Conservation (phyloP, 2,797 vertebrate genomes). For the Pantherophis vulpinus region DNA sequence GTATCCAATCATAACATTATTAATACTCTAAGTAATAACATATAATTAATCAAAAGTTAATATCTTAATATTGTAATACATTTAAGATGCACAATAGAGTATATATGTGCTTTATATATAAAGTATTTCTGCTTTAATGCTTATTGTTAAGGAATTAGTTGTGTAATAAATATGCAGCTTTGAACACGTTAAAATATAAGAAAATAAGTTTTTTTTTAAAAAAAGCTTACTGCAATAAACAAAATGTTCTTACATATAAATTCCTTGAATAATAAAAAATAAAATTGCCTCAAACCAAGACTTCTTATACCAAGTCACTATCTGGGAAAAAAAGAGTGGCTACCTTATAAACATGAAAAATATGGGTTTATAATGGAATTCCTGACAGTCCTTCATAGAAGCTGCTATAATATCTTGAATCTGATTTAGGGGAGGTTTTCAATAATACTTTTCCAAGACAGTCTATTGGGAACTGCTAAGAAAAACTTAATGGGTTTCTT, state of each 20-base stretch:
- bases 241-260: conserved; percentile 52
- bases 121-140: neutral
- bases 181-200: conserved; percentile 28
- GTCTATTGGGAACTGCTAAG: conserved; percentile 44
- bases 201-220: conserved; percentile 20
- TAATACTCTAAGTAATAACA: neutral
- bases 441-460: conserved; percentile 67
- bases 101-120: conserved; percentile 7
- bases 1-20: neutral
- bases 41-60: conserved; percentile 8
- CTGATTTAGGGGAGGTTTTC: conserved; percentile 72
- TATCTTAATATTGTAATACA: neutral
- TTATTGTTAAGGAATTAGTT: neutral
- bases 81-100: neutral
- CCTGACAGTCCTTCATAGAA: conserved; percentile 62
- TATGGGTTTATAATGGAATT: conserved; percentile 71
- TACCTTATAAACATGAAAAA: conserved; percentile 68
- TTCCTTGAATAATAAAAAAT: conserved; percentile 60
- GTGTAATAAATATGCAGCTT: conserved; percentile 45
- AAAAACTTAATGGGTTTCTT: conserved; percentile 39
- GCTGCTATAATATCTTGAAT: conserved; percentile 67
- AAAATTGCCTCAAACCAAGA: conserved; percentile 60
- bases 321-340: conserved; percentile 51
- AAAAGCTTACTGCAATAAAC: conserved; percentile 31
- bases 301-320: conserved; percentile 63